Conservation (phyloP, 2,888 invertebrate species). For the Yponomeuta evonymella region DNA sequence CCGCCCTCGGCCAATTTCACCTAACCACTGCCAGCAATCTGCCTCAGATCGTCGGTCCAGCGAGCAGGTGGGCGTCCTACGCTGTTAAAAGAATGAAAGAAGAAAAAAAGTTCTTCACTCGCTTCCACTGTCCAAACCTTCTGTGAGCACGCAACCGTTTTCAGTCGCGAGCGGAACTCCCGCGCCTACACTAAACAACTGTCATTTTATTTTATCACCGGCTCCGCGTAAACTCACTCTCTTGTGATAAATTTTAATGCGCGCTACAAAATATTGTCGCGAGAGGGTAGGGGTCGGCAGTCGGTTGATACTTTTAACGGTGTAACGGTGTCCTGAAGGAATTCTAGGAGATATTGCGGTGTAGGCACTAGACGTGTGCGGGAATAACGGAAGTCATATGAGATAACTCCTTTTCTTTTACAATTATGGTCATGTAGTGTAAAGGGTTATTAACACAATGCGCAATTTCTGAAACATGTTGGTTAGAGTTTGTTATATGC, state of each 20-base stretch:
- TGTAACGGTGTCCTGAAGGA: conserved; percentile 12
- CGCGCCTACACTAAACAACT: conserved; percentile 72
- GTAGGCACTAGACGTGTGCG: not conserved
- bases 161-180: conserved; percentile 47
- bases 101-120: not conserved
- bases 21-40: too few species aligned
- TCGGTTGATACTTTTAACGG: conserved; percentile 16
- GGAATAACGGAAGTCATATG: not conserved
- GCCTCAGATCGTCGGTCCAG: too few species aligned
- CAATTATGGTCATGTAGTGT: too few species aligned
- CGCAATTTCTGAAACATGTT: too few species aligned
- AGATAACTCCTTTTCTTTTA: too few species aligned
- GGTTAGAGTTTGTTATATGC: too few species aligned
- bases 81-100: not conserved
- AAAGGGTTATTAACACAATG: too few species aligned
- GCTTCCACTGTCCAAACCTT: conserved; percentile 23
- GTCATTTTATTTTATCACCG: conserved; percentile 76
- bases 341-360: not conserved
- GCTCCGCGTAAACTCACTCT: conserved; percentile 65
- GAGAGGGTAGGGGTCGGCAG: conserved; percentile 28
- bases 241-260: conserved; percentile 74
- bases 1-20: too few species aligned
- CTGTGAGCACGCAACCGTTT: conserved; percentile 24
- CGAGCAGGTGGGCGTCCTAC: too few species aligned
- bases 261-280: conserved; percentile 64